These are phyloP conservation scores for Oreochromis grahami DNA, from an alignment of 2,797 vertebrate species.

Conservation along the genomic window DNA sequence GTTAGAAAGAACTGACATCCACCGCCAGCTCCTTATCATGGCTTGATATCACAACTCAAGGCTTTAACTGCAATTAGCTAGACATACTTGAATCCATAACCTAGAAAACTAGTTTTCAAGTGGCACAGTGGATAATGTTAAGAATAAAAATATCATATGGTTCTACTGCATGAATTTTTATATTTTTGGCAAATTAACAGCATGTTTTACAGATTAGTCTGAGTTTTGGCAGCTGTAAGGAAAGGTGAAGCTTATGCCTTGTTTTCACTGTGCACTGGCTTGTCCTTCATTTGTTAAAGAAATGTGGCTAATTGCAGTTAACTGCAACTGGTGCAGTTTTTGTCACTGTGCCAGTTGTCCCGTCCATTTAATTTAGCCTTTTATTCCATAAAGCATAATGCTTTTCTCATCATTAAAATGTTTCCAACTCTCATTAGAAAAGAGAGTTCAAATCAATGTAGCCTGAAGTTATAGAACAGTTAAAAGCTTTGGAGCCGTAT, in stretches of 20 bases:
- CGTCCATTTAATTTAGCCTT: conserved; percentile 1
- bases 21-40: background rate
- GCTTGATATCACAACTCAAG: background rate
- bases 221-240: background rate
- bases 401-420: conserved; percentile 31
- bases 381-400: conserved; percentile 31
- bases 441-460: conserved; percentile 40
- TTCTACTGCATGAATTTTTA: background rate
- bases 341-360: background rate
- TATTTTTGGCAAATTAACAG: background rate
- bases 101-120: background rate
- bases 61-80: background rate
- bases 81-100: background rate
- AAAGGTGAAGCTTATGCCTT: background rate
- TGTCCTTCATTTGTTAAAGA: background rate
- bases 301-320: conserved; percentile 6
- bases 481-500: background rate
- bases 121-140: background rate
- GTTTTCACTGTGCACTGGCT: background rate
- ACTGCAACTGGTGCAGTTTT: background rate
- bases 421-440: conserved; percentile 25
- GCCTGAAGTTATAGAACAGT: background rate
- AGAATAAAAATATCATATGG: background rate
- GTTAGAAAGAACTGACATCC: background rate
- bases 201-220: background rate